Base-by-base conservation (phyloP, 2,888 invertebrate species). In the Pristionchus entomophagus region DNA sequence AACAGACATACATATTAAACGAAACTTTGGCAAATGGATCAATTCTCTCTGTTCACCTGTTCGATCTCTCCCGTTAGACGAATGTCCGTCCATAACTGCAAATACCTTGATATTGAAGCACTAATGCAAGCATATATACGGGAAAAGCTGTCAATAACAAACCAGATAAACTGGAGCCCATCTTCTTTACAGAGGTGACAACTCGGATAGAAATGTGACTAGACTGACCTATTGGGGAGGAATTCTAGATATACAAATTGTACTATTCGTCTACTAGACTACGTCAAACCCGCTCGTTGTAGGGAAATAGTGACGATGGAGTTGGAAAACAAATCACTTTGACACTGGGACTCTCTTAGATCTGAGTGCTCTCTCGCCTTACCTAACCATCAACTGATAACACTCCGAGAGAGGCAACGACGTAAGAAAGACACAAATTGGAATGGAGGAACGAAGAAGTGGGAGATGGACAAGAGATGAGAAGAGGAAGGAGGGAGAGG, bases 131-230 rank as follows among this genome's bases (percentile, higher is more conserved):
- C 62, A 1, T 2, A 17, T 12, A 29, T 6, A 2, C 26, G 10
- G 26, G 29, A 32, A 62, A 62, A 29, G 29, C 32, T 12, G 14
- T 14, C n/a, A 14, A 69, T n/a, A 38, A 69, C 38, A 69, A 38
- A 69, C 69, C 69, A 22, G 69, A 38, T 2, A 69, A n/a, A 69
- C 38, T 69, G 22, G 69, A 69, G 69, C 69, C 69, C 69, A 69
- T 69, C 69, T 38, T 69, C 2, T 5, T 22, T 56, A n/a, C n/a
- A 3, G 17, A 32, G 2, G 69, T 14, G 22, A 69, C 12, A 12
- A 35, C 5, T 38, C 38, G n/a, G 29, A 4, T 3, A 19, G 65
- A 69, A 22, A 41, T 22, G 38, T n/a, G 38, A 22, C 35, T 69
- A 38, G 69, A 69, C 12, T 62, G 62, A 10, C 62, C 62, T 62